A percentile compares a stretch with the other conserved stretches of the same genome.
Conservation (phyloP, 2,113 vertebrate species). For the Rhinopomastus cyanomelas region DNA sequence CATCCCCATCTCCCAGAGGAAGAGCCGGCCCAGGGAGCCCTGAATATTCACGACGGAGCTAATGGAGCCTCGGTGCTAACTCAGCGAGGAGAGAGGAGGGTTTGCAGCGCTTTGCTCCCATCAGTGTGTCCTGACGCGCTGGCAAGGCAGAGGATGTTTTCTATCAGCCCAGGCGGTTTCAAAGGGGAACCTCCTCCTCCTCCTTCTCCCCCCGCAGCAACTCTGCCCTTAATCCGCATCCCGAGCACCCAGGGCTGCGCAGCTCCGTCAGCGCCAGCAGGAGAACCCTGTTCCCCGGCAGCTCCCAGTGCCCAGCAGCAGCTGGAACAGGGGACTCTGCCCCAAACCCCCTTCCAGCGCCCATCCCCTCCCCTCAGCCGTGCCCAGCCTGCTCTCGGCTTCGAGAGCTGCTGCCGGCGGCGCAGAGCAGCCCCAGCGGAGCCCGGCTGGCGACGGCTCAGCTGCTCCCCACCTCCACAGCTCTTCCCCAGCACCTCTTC, state of each 20-base stretch:
- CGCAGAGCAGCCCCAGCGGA: slow-evolving; percentile 29
- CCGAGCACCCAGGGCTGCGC: neutral
- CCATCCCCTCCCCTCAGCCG: neutral
- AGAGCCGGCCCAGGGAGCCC: neutral
- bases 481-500: neutral
- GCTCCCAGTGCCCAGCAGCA: neutral
- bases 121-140: slow-evolving; percentile 13
- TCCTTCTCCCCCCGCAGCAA: neutral
- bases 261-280: neutral
- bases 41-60: neutral
- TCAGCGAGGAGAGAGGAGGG: neutral
- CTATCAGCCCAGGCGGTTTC: neutral
- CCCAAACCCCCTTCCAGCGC: neutral
- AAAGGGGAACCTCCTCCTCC: slow-evolving; percentile 9
- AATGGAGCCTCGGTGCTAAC: slow-evolving; percentile 3
- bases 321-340: neutral
- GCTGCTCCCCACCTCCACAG: slow-evolving; percentile 52
- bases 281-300: neutral
- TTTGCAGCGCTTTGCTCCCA: slow-evolving; percentile 17
- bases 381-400: neutral
- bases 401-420: neutral
- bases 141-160: slow-evolving; percentile 32
- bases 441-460: slow-evolving; percentile 30
- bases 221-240: slow-evolving; percentile 16
- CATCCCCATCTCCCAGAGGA: neutral